Conservation (phyloP, 1,140 invertebrate genomes). For the Danaus plexippus region DNA sequence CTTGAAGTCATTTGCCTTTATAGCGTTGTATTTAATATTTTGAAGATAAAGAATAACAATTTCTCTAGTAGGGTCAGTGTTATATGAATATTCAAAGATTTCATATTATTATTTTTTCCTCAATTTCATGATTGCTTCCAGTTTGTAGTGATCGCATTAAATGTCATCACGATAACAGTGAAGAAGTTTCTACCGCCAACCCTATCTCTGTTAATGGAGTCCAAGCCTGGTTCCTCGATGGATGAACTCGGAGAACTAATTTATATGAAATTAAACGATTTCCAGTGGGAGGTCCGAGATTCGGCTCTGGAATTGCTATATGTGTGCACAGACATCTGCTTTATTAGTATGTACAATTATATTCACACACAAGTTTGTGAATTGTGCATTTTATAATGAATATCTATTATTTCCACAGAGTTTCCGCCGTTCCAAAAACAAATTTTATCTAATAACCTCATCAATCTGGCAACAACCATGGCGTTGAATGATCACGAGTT, state of each 20-base stretch:
- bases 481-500: constrained; percentile 77
- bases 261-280: constrained; percentile 78
- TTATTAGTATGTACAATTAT: constrained; percentile 70
- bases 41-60: constrained; percentile 63
- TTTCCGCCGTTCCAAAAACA: constrained; percentile 84
- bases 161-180: constrained; percentile 78
- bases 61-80: constrained; percentile 68
- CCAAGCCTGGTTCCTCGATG: constrained; percentile 75
- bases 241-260: constrained; percentile 77
- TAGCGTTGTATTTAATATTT: constrained; percentile 69
- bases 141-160: constrained; percentile 78
- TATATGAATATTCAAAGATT: constrained; percentile 12
- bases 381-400: neutral
- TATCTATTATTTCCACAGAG: constrained; percentile 69
- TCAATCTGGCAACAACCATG: constrained; percentile 76
- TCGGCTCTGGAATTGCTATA: constrained; percentile 80
- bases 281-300: constrained; percentile 83
- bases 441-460: constrained; percentile 76
- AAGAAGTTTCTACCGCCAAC: constrained; percentile 83
- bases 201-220: constrained; percentile 79
- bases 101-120: constrained; percentile 3
- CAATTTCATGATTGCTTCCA: constrained; percentile 40
- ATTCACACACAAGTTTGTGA: constrained; percentile 37
- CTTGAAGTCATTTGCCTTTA: constrained; percentile 77
- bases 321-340: constrained; percentile 78